Conservation (phyloP, 2,797 vertebrate genomes). For the Pangasius sanitwongsei region DNA sequence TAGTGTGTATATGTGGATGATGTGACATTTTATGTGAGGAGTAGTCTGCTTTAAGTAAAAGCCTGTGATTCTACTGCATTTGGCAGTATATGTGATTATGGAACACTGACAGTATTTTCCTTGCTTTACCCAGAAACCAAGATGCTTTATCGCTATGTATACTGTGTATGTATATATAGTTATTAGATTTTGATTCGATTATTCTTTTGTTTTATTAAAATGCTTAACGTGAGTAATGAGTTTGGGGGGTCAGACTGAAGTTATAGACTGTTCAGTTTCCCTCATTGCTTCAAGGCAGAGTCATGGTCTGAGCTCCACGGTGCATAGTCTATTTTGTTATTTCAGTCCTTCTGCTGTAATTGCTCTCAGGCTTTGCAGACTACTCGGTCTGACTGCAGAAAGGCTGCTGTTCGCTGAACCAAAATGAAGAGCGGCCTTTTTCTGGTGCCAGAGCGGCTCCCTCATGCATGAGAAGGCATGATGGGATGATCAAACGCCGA, state of each 20-base stretch:
- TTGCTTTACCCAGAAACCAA: neutral
- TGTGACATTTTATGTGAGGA: neutral
- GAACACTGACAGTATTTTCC: neutral
- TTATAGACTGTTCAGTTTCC: neutral
- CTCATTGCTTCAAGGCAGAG: neutral
- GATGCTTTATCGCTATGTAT: neutral
- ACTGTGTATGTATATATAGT: neutral
- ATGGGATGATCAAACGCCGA: slow-evolving; percentile 52
- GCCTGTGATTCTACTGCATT: neutral
- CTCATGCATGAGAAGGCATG: slow-evolving; percentile 46
- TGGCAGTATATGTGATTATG: neutral
- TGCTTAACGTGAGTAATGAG: slow-evolving; percentile 3
- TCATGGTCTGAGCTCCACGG: slow-evolving; percentile 8
- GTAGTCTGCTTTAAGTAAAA: slow-evolving; percentile 3
- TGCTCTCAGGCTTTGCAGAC: slow-evolving; percentile 39
- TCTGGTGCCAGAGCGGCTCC: slow-evolving; percentile 32
- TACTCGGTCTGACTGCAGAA: slow-evolving; percentile 8
- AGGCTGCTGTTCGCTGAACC: slow-evolving; percentile 42
- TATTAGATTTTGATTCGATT: neutral
- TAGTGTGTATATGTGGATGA: neutral
- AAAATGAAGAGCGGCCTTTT: slow-evolving; percentile 33
- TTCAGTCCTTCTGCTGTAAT: slow-evolving; percentile 20
- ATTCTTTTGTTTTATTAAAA: slow-evolving; percentile 5
- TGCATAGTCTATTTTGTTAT: neutral
- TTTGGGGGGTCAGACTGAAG: neutral